Evolutionary conservation across 2,888 invertebrate genomes (phyloP).

Genomic region (Hanleya hanleyi): DNA sequence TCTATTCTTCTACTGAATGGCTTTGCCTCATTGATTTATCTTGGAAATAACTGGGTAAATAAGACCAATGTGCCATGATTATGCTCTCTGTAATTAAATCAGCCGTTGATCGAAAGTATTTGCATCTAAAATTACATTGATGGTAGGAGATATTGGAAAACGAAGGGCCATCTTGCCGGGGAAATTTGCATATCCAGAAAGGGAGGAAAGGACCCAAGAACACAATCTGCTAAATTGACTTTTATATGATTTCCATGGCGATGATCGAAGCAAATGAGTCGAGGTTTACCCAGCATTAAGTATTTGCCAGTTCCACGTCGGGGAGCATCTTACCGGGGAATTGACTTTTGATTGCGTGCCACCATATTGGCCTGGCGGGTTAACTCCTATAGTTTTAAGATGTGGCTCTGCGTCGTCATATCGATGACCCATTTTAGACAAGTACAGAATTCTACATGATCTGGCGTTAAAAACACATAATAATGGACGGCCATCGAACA

Average conservation of each 20-base stretch:
- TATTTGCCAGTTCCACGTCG: neutral
- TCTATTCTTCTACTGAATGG: slow-evolving; percentile 1
- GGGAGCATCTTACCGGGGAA: neutral
- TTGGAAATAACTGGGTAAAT: slow-evolving; percentile 9
- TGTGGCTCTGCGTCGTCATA: too few species aligned
- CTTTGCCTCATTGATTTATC: slow-evolving; percentile 3
- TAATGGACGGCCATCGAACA: too few species aligned
- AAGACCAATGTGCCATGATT: slow-evolving; percentile 8
- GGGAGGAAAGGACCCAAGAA: neutral
- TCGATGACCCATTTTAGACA: too few species aligned
- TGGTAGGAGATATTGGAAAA: neutral
- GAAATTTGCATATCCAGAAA: slow-evolving; percentile 5
- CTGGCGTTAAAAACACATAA: too few species aligned
- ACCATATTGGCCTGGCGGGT: neutral
- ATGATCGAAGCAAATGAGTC: neutral
- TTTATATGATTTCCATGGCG: neutral
- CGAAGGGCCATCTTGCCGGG: neutral
- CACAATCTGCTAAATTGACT: neutral
- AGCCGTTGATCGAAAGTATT: neutral
- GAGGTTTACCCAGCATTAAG: neutral
- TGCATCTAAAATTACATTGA: slow-evolving; percentile 5
- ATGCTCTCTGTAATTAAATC: slow-evolving; percentile 11
- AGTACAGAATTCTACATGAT: too few species aligned
- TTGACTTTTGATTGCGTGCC: neutral
- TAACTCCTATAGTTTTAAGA: neutral